Evolutionary conservation across 2,888 invertebrate species (phyloP), one percentile per base, ranked within the genome.

Genomic region (Neocrepidodera transversa): DNA sequence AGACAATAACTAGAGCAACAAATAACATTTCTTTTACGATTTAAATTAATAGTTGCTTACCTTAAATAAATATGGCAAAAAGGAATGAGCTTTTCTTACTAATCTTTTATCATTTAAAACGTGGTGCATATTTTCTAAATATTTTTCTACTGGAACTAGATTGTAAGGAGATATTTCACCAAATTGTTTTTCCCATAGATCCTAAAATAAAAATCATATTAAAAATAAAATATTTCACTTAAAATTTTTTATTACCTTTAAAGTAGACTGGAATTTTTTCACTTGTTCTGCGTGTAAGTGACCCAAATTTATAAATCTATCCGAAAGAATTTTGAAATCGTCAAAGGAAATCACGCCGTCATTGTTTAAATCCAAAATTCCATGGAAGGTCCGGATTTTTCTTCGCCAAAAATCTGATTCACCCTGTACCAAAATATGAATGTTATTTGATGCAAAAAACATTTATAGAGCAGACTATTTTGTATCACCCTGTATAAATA

Each of bases 321-420:
- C 86, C 0, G 86, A 87, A 68, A 93, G 81, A 42, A 92, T 83
- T 74, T 84, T 83, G 79, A 91, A 92, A 77, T 93, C 93, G 71
- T 92, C 91, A 77, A 84, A 92, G 1, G 92, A 91, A 71, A 93
- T 87, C 64, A 93, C 87, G 0, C 93, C 92, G 71, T 93, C 93
- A 75, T 91, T 92, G 80, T 93, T 92, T 0, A 93, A 86, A 76
- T 93, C 93, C 65, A 93, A 80, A 61, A 92, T 87, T 68, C 87
- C 87, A 80, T 93, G 93, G 54, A 93, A 85, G 0, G 92, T 92
- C 26, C 92, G 87, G 88, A 93, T 92, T 81, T 93, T 93, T 72
- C 89, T 85, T 23, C 91, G 84, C 92, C 92, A 93, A 76, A 93
- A 92, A 58, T 87, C 85, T 1, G 82, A 81, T 68, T 82, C 80